Conservation (phyloP, 1,140 invertebrate genomes). For the Drosophila ercepeae region DNA sequence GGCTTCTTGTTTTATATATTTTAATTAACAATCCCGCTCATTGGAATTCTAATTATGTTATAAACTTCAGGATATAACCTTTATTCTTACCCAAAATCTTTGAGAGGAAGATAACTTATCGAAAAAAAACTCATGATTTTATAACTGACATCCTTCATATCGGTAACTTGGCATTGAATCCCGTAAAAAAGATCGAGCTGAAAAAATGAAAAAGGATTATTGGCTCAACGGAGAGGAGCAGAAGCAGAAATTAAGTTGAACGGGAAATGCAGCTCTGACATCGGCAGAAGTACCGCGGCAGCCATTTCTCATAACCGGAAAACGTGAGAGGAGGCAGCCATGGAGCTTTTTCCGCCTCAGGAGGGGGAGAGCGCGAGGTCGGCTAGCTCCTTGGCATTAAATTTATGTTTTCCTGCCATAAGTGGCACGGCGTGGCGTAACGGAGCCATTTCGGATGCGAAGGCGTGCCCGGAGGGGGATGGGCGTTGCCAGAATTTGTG, state of each 20-base stretch:
- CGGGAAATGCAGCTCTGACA: conserved; percentile 58
- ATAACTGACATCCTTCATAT: not conserved
- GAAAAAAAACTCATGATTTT: too few species aligned
- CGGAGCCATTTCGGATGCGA: conserved; percentile 24
- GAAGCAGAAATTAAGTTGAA: conserved; percentile 57
- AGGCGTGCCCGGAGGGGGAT: conserved; percentile 11
- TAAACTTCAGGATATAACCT: too few species aligned
- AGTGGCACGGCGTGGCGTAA: conserved; percentile 70
- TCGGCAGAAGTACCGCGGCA: conserved; percentile 23
- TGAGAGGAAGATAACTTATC: too few species aligned
- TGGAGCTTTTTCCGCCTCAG: conserved; percentile 35
- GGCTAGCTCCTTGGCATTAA: conserved; percentile 62
- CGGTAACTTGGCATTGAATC: not conserved
- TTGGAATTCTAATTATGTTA: too few species aligned
- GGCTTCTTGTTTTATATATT: too few species aligned
- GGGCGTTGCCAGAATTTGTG: conserved; percentile 46
- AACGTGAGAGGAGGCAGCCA: conserved; percentile 21
- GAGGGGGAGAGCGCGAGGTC: conserved; percentile 2
- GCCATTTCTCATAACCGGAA: conserved; percentile 68
- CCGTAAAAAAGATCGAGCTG: not conserved
- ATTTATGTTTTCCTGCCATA: conserved; percentile 79
- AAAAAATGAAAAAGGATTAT: conserved; percentile 31
- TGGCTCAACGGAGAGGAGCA: conserved; percentile 22
- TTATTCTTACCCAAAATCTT: too few species aligned
- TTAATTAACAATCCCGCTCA: too few species aligned